These are phyloP conservation scores for Eulemur rufifrons DNA, from an alignment of 2,113 vertebrate genomes.

Conservation along the genomic window DNA sequence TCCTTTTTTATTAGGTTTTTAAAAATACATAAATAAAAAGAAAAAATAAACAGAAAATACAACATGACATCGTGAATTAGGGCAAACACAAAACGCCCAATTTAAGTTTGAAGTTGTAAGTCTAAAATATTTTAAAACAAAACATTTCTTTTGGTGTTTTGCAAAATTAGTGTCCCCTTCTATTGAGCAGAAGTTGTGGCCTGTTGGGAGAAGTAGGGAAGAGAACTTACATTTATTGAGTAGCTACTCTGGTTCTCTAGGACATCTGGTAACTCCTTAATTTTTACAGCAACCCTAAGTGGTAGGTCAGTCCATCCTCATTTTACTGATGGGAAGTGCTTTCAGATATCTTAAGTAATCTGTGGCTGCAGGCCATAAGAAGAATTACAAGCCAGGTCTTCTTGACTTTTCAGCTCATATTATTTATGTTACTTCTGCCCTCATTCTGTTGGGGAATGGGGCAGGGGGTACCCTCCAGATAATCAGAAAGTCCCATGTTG, in stretches of 20 bases:
- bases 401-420: background rate
- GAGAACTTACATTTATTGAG: background rate
- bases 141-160: background rate
- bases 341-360: background rate
- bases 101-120: background rate
- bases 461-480: background rate
- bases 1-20: constrained; percentile 52
- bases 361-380: background rate
- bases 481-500: background rate
- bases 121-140: background rate
- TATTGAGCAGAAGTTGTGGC: background rate
- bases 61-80: background rate
- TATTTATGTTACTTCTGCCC: background rate
- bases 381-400: background rate
- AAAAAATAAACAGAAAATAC: constrained; percentile 42
- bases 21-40: constrained; percentile 6
- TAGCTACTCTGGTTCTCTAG: background rate
- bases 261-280: background rate
- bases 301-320: background rate
- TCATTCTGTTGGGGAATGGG: background rate
- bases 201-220: background rate
- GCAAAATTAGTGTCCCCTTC: background rate
- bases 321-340: background rate
- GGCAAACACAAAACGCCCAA: background rate
- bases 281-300: background rate